phyloP scores from a whole-genome alignment of 2,113 vertebrate genomes.

The Albula glossodonta region DNA sequence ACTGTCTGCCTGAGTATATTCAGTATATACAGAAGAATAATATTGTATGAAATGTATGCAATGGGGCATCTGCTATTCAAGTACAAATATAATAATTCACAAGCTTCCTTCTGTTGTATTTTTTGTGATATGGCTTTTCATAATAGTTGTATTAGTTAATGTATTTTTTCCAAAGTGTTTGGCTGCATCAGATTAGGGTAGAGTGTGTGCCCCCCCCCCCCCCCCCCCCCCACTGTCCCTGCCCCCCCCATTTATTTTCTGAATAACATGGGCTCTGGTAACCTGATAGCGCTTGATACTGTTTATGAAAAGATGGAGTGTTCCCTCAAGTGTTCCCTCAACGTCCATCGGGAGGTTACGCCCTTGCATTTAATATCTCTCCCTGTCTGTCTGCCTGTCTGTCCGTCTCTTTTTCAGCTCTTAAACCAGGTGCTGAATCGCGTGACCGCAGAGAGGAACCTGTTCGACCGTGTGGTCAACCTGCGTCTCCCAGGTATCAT shows the following conservation, averaged over 20 bases:
- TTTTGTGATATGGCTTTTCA: not conserved
- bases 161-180: not conserved
- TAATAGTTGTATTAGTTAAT: not conserved
- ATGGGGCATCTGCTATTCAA: not conserved
- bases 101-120: not conserved
- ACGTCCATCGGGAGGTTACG: no score
- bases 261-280: no score
- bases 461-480: slow-evolving; percentile 87
- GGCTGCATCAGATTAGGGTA: not conserved
- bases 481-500: slow-evolving; percentile 78
- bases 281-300: no score
- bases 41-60: not conserved
- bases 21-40: not conserved
- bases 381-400: no score
- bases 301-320: no score
- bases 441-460: slow-evolving; percentile 85
- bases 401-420: slow-evolving; percentile 63
- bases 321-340: no score
- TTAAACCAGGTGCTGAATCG: slow-evolving; percentile 87
- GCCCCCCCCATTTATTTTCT: no score
- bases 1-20: not conserved
- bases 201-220: no score
- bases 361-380: no score
- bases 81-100: not conserved
- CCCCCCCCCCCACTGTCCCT: no score